Evolutionary conservation across 2,888 invertebrate genomes (phyloP).

Genomic region (Anorthoa munda): DNA sequence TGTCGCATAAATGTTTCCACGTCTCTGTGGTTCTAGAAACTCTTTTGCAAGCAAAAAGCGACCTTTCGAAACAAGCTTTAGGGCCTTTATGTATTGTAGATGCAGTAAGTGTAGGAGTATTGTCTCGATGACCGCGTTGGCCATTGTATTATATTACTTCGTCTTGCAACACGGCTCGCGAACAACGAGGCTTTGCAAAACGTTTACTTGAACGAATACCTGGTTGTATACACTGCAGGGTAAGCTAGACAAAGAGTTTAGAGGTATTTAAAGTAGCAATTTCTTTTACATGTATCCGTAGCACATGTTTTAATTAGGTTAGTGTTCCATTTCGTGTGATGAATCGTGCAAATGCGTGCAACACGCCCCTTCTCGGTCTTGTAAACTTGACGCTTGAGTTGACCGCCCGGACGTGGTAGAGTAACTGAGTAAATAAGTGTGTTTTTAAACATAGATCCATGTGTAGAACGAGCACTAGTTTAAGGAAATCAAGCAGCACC

Average conservation of each 20-base stretch:
- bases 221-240: conserved; percentile 54
- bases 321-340: conserved; percentile 28
- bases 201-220: conserved; percentile 72
- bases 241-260: conserved; percentile 49
- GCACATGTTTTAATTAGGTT: conserved; percentile 32
- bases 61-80: conserved; percentile 61
- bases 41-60: conserved; percentile 51
- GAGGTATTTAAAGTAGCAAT: conserved; percentile 18
- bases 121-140: conserved; percentile 79
- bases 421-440: background rate
- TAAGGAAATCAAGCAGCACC: background rate
- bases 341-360: conserved; percentile 41
- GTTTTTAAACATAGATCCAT: background rate
- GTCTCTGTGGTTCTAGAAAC: conserved; percentile 41
- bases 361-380: conserved; percentile 26
- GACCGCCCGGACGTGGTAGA: background rate
- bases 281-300: conserved; percentile 17
- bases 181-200: conserved; percentile 82
- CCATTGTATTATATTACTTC: conserved; percentile 82
- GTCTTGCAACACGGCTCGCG: conserved; percentile 80
- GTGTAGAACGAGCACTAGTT: background rate
- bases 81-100: conserved; percentile 66
- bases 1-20: conserved; percentile 50
- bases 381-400: conserved; percentile 35
- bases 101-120: conserved; percentile 77